Evolutionary conservation across 2,797 vertebrate species (phyloP), one percentile per base, ranked within the genome.

Genomic region (Diplodus sargus): DNA sequence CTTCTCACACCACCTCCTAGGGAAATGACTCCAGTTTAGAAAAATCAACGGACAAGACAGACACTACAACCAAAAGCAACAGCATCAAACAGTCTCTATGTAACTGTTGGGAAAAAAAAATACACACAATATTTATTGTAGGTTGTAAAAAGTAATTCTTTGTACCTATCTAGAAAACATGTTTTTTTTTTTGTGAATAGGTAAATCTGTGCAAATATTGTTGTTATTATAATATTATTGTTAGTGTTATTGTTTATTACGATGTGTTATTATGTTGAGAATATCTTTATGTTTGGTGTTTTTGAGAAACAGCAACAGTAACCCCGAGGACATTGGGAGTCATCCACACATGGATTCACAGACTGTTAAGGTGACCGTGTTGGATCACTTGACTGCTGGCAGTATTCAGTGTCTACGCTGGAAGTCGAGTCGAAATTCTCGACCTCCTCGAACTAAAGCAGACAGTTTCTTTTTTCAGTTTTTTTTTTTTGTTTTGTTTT

Each of bases 81-180:
- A 81, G 78, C 89, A 83, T 91, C 83, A 81, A 87, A 89, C 89
- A 83, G 84, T 90, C 90, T 93, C 74, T 85, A 83, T 88, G 84
- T 91, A 89, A 90, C 90, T 90, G 83, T 90, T 85, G 70, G 23
- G 4, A 28, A 28, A 28, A 34, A 34, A 61, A 66, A 78, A 34
- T 58, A 91, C 78, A 89, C 93, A 95, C 86, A 90, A 95, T 97
- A 97, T 98, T 97, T 98, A 98, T 97, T 96, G 95, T 96, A 96
- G 96, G 94, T 94, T 97, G 96, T 97, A 97, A 89, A 95, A 95
- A 97, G 94, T 95, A 93, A 94, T 95, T 95, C 94, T 96, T 95
- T 96, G 94, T 96, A 94, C 93, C 87, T 93, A 94, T 92, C 87
- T 94, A 94, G 91, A 91, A 93, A 88, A 90, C 85, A 86, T 83